Percentiles rank a stretch among this genome's conserved stretches.
Conservation (phyloP, 2,797 vertebrate genomes). For the Babyrousa celebensis region DNA sequence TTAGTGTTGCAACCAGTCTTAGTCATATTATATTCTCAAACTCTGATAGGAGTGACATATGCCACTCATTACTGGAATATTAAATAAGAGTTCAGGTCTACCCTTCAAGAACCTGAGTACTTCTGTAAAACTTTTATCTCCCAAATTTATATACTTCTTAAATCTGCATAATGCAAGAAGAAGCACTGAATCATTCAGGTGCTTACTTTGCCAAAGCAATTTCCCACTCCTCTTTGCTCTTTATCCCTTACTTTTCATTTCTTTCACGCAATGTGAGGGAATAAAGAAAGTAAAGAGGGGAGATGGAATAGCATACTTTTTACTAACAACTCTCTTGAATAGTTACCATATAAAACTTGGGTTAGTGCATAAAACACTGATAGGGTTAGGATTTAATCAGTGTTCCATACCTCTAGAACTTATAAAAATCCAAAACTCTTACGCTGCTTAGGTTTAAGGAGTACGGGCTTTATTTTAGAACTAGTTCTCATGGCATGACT, state of each 20-base stretch:
- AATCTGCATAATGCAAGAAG: background rate
- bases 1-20: constrained; percentile 54
- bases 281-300: background rate
- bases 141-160: background rate
- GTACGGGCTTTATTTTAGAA: constrained; percentile 28
- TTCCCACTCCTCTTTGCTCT: constrained; percentile 30
- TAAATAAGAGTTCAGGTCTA: constrained; percentile 5
- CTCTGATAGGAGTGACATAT: background rate
- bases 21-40: constrained; percentile 46
- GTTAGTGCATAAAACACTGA: constrained; percentile 15
- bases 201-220: constrained; percentile 7
- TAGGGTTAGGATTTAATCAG: background rate
- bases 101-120: background rate
- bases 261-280: constrained; percentile 16
- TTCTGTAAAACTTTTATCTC: constrained; percentile 53
- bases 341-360: background rate
- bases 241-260: constrained; percentile 17
- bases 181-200: background rate
- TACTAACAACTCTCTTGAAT: background rate
- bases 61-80: background rate
- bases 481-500: background rate
- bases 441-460: constrained; percentile 5
- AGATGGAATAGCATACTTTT: background rate
- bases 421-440: constrained; percentile 28
- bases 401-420: background rate